Percentiles rank a stretch among this genome's conserved stretches.
Evolutionary conservation across 2,113 vertebrate species (phyloP).

Genomic region (Panthera tigris): DNA sequence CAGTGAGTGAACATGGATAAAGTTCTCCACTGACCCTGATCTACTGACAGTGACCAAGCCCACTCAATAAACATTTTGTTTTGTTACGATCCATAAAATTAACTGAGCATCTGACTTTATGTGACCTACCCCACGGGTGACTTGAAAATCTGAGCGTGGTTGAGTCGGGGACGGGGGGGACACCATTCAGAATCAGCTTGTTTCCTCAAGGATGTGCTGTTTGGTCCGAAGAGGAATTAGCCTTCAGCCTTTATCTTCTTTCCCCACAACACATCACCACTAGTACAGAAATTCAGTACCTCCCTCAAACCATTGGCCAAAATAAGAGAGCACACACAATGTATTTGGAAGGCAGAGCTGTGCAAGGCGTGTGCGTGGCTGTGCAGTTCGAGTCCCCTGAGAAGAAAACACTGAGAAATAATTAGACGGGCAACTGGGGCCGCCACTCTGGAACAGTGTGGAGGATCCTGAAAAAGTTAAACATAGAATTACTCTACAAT

Average conservation of each 20-base stretch:
- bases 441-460: no score
- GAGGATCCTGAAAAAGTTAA: no score
- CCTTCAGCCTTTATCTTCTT: neutral
- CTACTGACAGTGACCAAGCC: no score
- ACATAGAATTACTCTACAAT: no score
- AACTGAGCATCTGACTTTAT: no score
- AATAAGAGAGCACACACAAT: neutral
- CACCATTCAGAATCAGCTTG: no score
- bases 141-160: neutral
- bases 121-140: fast-evolving
- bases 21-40: neutral
- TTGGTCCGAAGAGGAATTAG: neutral
- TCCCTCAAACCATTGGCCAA: neutral
- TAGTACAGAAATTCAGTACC: neutral
- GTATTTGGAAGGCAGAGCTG: neutral
- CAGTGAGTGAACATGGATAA: neutral
- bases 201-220: no score
- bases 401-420: neutral
- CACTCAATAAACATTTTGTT: neutral
- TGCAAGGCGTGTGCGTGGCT: fast-evolving
- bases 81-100: neutral
- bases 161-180: no score
- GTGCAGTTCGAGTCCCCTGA: neutral
- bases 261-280: neutral
- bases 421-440: no score